Base-by-base conservation (phyloP, 2,888 invertebrate genomes). In the Hyposoter dolosus region DNA sequence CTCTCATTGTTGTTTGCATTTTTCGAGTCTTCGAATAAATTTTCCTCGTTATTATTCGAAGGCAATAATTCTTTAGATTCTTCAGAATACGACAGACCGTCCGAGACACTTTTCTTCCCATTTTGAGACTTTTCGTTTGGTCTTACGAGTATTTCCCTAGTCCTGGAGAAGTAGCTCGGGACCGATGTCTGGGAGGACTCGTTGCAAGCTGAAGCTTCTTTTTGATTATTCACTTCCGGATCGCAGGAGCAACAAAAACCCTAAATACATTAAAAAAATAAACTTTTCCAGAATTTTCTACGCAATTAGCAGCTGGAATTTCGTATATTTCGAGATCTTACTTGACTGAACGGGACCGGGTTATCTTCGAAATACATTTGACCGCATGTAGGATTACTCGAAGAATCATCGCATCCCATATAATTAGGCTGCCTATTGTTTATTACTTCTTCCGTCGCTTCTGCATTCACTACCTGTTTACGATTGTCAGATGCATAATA, bases 161-260 rank as follows among this genome's bases (percentile, higher is more conserved):
- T 28, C 43, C 47, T 86, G 47, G 84, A 72, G 56, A 83, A 78
- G 53, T 78, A 79, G 68, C 72, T 86, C 10, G 84, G 15, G 28
- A 68, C 72, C 40, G 86, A 56, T 7, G 56, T 60, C 17, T 75
- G 78, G 2, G 32, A 23, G 28, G 83, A 80, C n/a, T 77, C 76
- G 71, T 88, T 88, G 50, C 45, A 35, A 43, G 40, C 71, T 6
- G 76, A 71, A 1, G 91, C 90, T 85, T 93, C 92, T 47, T 92
- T 89, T 66, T 85, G 88, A 1, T 78, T 87, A 82, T 93, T 94
- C 81, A 90, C 90, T 40, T 88, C 84, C 35, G 92, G 85, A 74
- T 94, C 93, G 89, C 95, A 95, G 40, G 95, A 94, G 88, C 95
- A 95, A 89, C 95, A 95, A 90, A 95, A 95, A n/a, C 95, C 95